A percentile compares a stretch with the other conserved stretches of the same genome.
phyloP scores from a whole-genome alignment of 35 echinoderm and acorn worm species.

The Heliocidaris tuberculata region DNA sequence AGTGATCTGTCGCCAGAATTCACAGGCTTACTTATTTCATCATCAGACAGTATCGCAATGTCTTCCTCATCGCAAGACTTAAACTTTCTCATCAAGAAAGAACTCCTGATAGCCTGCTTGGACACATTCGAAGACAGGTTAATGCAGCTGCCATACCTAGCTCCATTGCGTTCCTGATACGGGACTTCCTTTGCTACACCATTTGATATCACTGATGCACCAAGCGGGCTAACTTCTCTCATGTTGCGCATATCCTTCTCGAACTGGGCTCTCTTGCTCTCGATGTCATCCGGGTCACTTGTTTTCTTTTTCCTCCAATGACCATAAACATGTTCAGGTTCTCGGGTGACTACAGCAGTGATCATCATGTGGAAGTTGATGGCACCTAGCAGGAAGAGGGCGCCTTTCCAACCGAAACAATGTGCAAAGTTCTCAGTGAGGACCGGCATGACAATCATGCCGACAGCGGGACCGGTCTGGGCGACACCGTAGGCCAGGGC shows the following conservation, averaged over 20 bases:
- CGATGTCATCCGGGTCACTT: background rate
- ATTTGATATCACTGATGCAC: background rate
- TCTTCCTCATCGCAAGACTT: slow-evolving; percentile 25
- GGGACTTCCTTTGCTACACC: background rate
- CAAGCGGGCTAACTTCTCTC: background rate
- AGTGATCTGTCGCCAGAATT: no score
- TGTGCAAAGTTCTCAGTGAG: slow-evolving; percentile 31
- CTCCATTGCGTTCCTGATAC: background rate
- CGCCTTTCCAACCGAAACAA: slow-evolving; percentile 53
- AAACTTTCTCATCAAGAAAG: background rate
- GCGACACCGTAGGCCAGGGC: slow-evolving; percentile 51
- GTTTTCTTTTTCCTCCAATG: background rate
- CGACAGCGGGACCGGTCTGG: slow-evolving; percentile 37
- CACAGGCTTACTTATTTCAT: background rate
- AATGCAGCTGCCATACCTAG: background rate
- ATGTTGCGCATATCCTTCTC: background rate
- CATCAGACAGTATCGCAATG: background rate
- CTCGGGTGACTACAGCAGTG: slow-evolving; percentile 9
- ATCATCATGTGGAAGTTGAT: slow-evolving; percentile 52
- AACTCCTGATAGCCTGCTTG: background rate
- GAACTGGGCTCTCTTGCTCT: background rate
- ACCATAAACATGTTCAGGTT: background rate
- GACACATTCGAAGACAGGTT: background rate
- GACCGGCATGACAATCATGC: slow-evolving; percentile 52
- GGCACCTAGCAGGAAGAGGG: slow-evolving; percentile 49